These are phyloP conservation scores for Penaeus chinensis DNA, from an alignment of 1,140 invertebrate species.

Conservation along the genomic window DNA sequence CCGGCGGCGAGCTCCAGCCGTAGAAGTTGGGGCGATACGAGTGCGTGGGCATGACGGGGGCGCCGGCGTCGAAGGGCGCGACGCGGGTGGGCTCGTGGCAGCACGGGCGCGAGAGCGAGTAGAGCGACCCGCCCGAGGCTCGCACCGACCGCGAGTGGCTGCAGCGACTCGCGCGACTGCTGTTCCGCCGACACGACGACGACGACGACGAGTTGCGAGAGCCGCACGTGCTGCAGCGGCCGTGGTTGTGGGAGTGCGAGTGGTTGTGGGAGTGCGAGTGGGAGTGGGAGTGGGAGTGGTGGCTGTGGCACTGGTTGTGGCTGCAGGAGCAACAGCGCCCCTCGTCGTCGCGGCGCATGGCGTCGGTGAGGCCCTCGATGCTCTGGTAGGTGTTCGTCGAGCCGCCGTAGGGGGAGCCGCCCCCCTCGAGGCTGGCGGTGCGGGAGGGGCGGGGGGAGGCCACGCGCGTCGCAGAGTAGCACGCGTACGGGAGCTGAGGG, in stretches of 20 bases:
- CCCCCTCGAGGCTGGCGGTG: conserved; percentile 59
- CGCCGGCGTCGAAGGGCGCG: conserved; percentile 28
- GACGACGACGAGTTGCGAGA: conserved; percentile 51
- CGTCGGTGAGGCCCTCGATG: conserved; percentile 60
- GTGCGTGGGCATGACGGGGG: conserved; percentile 33
- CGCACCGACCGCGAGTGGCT: conserved; percentile 23
- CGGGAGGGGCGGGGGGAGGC: conserved; percentile 56
- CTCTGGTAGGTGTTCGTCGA: conserved; percentile 63
- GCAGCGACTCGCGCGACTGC: conserved; percentile 43
- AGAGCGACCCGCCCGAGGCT: conserved; percentile 42
- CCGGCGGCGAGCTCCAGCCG: conserved; percentile 52
- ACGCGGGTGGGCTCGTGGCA: conserved; percentile 47
- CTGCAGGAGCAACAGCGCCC: conserved; percentile 43
- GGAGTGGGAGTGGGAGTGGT: conserved; percentile 39
- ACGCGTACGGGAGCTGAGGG: conserved; percentile 61
- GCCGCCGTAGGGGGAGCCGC: conserved; percentile 57
- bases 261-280: conserved; percentile 39
- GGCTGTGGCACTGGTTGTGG: conserved; percentile 39
- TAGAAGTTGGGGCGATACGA: conserved; percentile 51
- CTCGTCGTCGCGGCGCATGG: conserved; percentile 45
- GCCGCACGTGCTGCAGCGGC: conserved; percentile 55
- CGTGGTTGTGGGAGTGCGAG: conserved; percentile 9
- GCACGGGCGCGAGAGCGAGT: conserved; percentile 49
- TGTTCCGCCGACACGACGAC: conserved; percentile 48
- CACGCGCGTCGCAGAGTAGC: conserved; percentile 62